Evolutionary conservation across 1,140 invertebrate genomes (phyloP).

Genomic region (Gyrodactylus bullatarudis): DNA sequence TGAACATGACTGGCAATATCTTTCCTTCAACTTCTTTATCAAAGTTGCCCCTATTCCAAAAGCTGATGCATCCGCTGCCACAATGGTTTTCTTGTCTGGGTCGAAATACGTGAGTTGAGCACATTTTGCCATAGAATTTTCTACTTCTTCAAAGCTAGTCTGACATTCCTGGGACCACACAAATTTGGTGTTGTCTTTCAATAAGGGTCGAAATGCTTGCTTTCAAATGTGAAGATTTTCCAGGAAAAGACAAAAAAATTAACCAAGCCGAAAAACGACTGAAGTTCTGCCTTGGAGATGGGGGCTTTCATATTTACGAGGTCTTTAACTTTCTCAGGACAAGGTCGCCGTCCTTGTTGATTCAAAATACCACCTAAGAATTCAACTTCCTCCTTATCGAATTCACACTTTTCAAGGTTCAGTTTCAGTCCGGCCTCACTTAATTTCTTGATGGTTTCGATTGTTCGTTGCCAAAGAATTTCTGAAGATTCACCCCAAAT

Average conservation of each 20-base stretch:
- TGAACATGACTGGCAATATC: conserved; percentile 16
- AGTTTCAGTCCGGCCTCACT: no score
- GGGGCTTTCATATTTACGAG: background rate
- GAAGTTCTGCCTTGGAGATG: conserved; percentile 7
- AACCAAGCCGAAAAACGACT: conserved; percentile 11
- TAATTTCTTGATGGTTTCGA: no score
- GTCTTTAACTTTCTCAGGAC: background rate
- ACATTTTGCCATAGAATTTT: conserved; percentile 4
- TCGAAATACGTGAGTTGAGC: conserved; percentile 13
- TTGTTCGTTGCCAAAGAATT: no score
- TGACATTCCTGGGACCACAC: conserved; percentile 8
- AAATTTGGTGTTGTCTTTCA: conserved; percentile 8
- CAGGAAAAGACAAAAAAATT: conserved; percentile 11
- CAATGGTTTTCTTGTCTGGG: conserved; percentile 10
- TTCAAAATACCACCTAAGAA: no score
- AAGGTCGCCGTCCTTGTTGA: no score
- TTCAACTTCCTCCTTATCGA: no score
- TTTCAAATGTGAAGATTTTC: conserved; percentile 8
- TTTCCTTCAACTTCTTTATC: conserved; percentile 12
- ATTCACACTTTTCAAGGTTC: no score
- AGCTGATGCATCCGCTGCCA: conserved; percentile 14
- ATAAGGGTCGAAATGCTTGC: conserved; percentile 9
- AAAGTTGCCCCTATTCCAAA: conserved; percentile 14
- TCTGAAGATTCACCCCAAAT: no score
- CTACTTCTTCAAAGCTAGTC: conserved; percentile 8